Percentiles rank a stretch among this genome's conserved stretches.
These are phyloP conservation scores for Druceiella hillmani DNA, from an alignment of 2,888 invertebrate species.

Conservation along the genomic window DNA sequence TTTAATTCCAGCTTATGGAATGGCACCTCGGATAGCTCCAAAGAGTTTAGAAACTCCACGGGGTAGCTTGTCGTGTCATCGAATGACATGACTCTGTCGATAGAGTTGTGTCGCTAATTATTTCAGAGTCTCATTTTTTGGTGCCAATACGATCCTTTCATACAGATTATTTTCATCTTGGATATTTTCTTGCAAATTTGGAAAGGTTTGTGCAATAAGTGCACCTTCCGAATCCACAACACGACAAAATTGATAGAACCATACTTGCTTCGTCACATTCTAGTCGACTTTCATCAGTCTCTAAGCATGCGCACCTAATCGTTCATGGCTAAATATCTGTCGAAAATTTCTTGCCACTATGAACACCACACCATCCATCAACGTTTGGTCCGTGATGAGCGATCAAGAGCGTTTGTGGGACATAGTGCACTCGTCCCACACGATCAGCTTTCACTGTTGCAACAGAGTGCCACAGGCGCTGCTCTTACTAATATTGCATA, in stretches of 20 bases:
- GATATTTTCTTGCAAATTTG: slow-evolving; percentile 23
- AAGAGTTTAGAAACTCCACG: slow-evolving; percentile 26
- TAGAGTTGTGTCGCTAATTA: slow-evolving; percentile 21
- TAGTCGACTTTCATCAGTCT: slow-evolving; percentile 24
- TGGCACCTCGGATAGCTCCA: slow-evolving; percentile 24
- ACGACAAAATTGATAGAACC: slow-evolving; percentile 21
- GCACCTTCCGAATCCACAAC: slow-evolving; percentile 11
- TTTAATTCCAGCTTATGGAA: slow-evolving; percentile 20
- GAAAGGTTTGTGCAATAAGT: slow-evolving; percentile 23
- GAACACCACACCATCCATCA: slow-evolving; percentile 2
- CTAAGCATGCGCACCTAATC: slow-evolving; percentile 22
- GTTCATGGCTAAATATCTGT: slow-evolving; percentile 18
- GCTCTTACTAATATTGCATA: too few species aligned
- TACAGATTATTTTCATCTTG: slow-evolving; percentile 23
- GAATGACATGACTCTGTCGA: slow-evolving; percentile 18
- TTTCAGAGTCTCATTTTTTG: slow-evolving; percentile 21
- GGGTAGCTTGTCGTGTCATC: slow-evolving; percentile 21
- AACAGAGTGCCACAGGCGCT: slow-evolving; percentile 6
- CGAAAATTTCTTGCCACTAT: neutral
- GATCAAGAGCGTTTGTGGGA: neutral
- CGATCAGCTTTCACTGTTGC: too few species aligned
- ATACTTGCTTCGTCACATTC: slow-evolving; percentile 23
- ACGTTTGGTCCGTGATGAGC: neutral
- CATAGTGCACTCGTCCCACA: too few species aligned
- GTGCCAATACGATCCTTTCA: slow-evolving; percentile 24